These are phyloP conservation scores for Diadumene lineata DNA, from an alignment of 92 coral and sea anemone species.

Conservation along the genomic window DNA sequence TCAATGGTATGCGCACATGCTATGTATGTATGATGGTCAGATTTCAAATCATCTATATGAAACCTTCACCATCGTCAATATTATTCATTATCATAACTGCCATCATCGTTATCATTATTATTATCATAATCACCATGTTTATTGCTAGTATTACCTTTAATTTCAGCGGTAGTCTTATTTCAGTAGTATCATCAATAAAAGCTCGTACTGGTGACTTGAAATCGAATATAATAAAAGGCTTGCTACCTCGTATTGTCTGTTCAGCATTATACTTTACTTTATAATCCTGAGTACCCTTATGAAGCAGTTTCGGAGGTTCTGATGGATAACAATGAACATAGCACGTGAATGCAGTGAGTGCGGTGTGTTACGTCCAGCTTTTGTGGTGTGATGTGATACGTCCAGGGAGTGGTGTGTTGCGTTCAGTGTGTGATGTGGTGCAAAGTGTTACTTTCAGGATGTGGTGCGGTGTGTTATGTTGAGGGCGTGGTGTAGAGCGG, in stretches of 20 bases:
- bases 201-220: conserved; percentile 11
- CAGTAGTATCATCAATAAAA: background rate
- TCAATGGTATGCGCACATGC: no score
- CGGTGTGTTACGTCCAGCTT: no score
- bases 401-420: no score
- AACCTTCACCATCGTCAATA: background rate
- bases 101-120: background rate
- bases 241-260: background rate
- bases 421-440: no score
- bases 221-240: conserved; percentile 15
- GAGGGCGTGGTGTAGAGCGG: no score
- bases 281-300: background rate
- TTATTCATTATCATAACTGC: background rate
- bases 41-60: background rate
- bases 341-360: no score
- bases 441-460: no score
- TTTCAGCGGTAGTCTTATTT: background rate
- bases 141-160: conserved; percentile 1
- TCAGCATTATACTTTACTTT: background rate
- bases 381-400: no score
- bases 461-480: no score
- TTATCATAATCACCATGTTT: background rate
- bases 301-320: background rate
- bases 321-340: background rate
- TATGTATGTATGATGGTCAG: background rate